These are phyloP conservation scores for Gobius niger DNA, from an alignment of 2,113 vertebrate genomes.

Conservation along the genomic window DNA sequence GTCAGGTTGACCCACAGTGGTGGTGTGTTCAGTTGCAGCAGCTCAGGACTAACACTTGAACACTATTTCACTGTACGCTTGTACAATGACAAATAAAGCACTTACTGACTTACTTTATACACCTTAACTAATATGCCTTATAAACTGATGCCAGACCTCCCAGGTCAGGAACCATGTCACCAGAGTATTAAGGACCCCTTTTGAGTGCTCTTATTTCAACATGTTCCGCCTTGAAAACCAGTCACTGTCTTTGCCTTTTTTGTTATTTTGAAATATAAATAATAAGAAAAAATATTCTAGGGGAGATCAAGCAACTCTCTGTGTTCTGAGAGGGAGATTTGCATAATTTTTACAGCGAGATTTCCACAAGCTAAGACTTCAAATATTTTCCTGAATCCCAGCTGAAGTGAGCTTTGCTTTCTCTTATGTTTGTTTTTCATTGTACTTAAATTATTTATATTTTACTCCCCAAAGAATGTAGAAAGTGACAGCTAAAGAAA, in stretches of 20 bases:
- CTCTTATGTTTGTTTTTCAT: constrained; percentile 31
- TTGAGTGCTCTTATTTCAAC: constrained; percentile 42
- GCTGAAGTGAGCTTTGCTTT: constrained; percentile 35
- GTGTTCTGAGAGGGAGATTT: constrained; percentile 57
- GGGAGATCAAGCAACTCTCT: constrained; percentile 34
- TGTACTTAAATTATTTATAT: neutral
- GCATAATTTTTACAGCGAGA: constrained; percentile 62
- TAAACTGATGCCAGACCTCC: no score
- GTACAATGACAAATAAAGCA: no score
- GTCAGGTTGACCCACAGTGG: no score
- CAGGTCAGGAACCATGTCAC: no score
- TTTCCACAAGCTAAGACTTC: constrained; percentile 59
- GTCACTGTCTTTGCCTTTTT: constrained; percentile 16
- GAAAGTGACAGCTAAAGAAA: constrained; percentile 12
- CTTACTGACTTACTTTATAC: no score
- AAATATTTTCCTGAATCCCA: constrained; percentile 59
- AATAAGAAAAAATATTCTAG: constrained; percentile 21
- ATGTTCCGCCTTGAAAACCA: constrained; percentile 20
- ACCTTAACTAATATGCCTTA: no score
- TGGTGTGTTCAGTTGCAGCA: no score
- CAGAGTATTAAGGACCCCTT: constrained; percentile 5
- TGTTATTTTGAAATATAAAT: constrained; percentile 1
- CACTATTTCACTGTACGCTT: no score
- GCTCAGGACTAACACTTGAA: no score
- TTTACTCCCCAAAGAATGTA: constrained; percentile 8